phyloP scores from a whole-genome alignment of 2,888 invertebrate species.

The Fragum fragum region DNA sequence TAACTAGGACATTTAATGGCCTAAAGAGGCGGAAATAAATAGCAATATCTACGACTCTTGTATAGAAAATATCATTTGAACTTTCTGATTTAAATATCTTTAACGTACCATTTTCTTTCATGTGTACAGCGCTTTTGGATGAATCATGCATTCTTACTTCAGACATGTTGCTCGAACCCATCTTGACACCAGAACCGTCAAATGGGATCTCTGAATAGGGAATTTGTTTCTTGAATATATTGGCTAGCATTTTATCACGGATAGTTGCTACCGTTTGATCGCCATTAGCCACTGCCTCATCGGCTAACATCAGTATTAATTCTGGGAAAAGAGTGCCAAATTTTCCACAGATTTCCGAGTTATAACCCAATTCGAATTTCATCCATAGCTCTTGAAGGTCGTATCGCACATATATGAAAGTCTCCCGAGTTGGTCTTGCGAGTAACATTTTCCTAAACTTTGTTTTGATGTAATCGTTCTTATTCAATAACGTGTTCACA shows the following conservation, averaged over 20 bases:
- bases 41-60: no score
- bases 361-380: slow-evolving; percentile 19
- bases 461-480: not conserved
- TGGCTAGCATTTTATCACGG: not conserved
- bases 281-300: not conserved
- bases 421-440: not conserved
- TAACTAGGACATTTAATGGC: no score
- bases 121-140: not conserved
- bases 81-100: not conserved
- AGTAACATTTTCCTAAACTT: not conserved
- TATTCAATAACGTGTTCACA: not conserved
- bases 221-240: not conserved
- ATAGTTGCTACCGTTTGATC: not conserved
- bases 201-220: not conserved
- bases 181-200: not conserved
- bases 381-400: slow-evolving; percentile 8
- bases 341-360: slow-evolving; percentile 17
- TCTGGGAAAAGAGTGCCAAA: not conserved
- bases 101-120: not conserved
- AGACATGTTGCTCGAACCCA: not conserved
- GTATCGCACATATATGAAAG: slow-evolving; percentile 16
- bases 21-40: no score
- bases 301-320: not conserved
- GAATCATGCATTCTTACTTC: not conserved
- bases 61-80: no score